Base-by-base conservation (phyloP, 2,113 vertebrate species). In the Sphaerodactylus townsendi region DNA sequence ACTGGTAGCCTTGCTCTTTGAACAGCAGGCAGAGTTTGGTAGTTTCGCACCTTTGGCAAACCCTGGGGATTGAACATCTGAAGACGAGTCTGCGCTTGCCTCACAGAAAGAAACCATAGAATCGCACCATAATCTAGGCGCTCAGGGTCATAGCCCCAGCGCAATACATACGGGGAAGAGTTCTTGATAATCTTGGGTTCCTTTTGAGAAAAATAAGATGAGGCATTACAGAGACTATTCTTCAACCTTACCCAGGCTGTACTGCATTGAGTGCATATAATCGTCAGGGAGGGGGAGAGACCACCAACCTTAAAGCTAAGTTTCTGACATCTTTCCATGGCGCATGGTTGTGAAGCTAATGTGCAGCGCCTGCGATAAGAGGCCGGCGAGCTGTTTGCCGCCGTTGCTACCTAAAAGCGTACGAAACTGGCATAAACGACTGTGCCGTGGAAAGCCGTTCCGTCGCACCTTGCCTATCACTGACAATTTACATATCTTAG, bases 401-500 rank as follows among this genome's bases (percentile, higher is more conserved):
- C 93, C 94, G 90, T 86, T 78, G 88, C 90, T 92, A 95, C 94
- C 93, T 94, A 93, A 95, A 95, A 94, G 93, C 93, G 93, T 94
- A 95, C 92, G 93, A 92, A 96, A 95, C 91, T 93, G 94, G 95
- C 94, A 95, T 94, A 95, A 95, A 95, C 96, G 95, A 96, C 95
- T 95, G 94, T 93, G 92, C 95, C 92, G 92, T 93, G 93, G 94
- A 94, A 95, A 95, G 93, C 89, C 89, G 93, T 94, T 93, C 93
- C 93, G 91, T 95, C 94, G 95, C 92, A 95, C 95, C 95, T 94
- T 94, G 94, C 94, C 80, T 92, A 96, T 96, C 96, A 95, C 93
- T 95, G 96, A 94, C 93, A 96, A 97, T 97, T 97, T 97, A 96
- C 96, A 97, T 96, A 96, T 96, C 94, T 95, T 94, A 95, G 93